These are phyloP conservation scores for Octodon degus DNA, from an alignment of 2,113 vertebrate species.

Conservation along the genomic window DNA sequence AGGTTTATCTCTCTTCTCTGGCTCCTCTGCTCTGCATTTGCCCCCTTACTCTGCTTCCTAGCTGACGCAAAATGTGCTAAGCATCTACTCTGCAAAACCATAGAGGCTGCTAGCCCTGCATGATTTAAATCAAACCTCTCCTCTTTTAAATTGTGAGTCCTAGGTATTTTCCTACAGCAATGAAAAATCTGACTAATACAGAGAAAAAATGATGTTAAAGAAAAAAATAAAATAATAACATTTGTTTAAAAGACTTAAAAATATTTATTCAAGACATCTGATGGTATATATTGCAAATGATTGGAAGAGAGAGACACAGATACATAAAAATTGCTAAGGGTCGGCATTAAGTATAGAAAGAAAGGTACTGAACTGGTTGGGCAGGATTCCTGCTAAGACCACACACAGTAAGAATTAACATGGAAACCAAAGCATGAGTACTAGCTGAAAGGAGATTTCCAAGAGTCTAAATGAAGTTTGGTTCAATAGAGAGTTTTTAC, in stretches of 20 bases:
- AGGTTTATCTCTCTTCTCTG: neutral
- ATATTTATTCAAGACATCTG: neutral
- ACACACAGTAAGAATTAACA: neutral
- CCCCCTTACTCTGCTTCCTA: neutral
- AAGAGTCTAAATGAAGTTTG: neutral
- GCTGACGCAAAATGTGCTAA: too few species aligned
- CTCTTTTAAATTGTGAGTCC: neutral
- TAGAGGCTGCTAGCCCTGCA: neutral
- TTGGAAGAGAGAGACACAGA: neutral
- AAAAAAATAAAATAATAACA: neutral
- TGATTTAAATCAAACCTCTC: neutral
- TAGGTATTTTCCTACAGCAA: neutral
- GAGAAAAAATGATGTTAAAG: neutral
- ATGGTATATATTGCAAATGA: neutral
- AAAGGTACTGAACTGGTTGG: neutral
- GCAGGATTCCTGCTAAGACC: neutral
- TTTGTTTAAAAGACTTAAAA: neutral
- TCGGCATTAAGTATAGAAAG: neutral
- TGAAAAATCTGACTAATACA: neutral
- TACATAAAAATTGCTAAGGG: neutral
- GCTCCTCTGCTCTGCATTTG: neutral
- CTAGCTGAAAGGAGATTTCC: neutral
- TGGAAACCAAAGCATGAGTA: neutral
- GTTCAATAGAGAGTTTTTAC: neutral
- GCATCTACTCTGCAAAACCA: neutral